Percentiles rank a stretch among this genome's conserved stretches.
Evolutionary conservation across 1,140 invertebrate genomes (phyloP).

Genomic region (Drosophila varians): DNA sequence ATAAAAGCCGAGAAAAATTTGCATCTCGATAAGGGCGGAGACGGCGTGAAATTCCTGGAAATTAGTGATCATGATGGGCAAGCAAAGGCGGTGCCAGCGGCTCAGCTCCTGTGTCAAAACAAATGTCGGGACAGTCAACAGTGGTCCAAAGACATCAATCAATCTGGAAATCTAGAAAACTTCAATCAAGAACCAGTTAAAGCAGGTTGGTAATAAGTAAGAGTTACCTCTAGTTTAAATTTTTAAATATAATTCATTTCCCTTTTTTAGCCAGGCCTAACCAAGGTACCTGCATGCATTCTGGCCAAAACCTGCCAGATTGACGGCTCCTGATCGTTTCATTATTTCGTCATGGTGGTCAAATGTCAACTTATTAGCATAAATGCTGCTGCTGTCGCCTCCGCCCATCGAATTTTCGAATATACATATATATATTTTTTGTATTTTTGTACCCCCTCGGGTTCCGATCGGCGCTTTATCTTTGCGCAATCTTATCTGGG

Average conservation of each 20-base stretch:
- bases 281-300: neutral
- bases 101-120: conserved; percentile 61
- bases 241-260: neutral
- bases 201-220: neutral
- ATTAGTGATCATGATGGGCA: conserved; percentile 38
- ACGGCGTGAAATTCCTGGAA: conserved; percentile 73
- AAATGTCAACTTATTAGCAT: conserved; percentile 82
- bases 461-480: conserved; percentile 46
- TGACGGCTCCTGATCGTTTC: conserved; percentile 69
- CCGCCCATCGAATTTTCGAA: conserved; percentile 9
- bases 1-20: conserved; percentile 34
- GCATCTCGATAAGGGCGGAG: conserved; percentile 51
- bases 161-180: neutral
- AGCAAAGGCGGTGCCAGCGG: conserved; percentile 34
- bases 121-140: conserved; percentile 54
- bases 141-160: conserved; percentile 8
- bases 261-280: neutral
- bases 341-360: conserved; percentile 82
- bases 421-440: neutral
- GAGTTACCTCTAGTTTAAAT: too few species aligned
- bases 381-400: conserved; percentile 65
- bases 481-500: conserved; percentile 62
- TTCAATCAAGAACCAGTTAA: neutral
- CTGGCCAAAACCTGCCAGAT: conserved; percentile 61
- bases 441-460: conserved; percentile 20